These are phyloP conservation scores for Megaceryle maxima DNA, from an alignment of 2,113 vertebrate genomes.

Conservation along the genomic window DNA sequence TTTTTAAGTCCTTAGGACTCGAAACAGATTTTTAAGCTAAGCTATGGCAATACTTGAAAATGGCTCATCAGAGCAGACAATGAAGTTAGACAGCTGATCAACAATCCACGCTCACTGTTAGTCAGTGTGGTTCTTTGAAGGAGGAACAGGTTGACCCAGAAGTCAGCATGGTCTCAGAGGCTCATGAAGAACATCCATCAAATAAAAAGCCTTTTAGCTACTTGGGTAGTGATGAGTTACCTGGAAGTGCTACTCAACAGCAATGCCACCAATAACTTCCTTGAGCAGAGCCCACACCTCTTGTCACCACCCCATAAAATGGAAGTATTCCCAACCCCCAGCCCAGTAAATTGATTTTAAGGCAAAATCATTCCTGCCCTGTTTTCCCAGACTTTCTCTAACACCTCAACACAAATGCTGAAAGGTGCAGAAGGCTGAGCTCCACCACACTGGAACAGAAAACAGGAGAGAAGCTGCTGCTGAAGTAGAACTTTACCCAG, in stretches of 20 bases:
- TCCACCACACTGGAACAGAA: neutral
- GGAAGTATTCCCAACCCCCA: neutral
- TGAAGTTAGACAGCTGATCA: neutral
- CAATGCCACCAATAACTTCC: neutral
- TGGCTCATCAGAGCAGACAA: neutral
- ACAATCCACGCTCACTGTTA: too few species aligned
- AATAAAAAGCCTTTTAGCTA: neutral
- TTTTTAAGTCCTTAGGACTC: neutral
- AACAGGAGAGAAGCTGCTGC: neutral
- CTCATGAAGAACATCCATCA: neutral
- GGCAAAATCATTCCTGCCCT: neutral
- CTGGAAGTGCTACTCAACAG: neutral
- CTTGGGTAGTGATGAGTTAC: neutral
- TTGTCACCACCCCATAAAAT: fast-evolving
- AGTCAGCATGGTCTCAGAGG: neutral
- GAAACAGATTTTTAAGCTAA: neutral
- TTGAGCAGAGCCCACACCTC: fast-evolving
- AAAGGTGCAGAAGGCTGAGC: neutral
- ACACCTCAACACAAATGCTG: neutral
- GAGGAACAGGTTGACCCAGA: neutral
- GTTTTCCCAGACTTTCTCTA: neutral
- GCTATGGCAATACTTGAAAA: neutral
- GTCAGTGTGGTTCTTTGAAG: neutral
- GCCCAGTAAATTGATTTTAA: neutral
- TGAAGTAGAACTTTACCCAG: neutral